Evolutionary conservation across 2,113 vertebrate genomes (phyloP).

Genomic region (Lanius ludovicianus): DNA sequence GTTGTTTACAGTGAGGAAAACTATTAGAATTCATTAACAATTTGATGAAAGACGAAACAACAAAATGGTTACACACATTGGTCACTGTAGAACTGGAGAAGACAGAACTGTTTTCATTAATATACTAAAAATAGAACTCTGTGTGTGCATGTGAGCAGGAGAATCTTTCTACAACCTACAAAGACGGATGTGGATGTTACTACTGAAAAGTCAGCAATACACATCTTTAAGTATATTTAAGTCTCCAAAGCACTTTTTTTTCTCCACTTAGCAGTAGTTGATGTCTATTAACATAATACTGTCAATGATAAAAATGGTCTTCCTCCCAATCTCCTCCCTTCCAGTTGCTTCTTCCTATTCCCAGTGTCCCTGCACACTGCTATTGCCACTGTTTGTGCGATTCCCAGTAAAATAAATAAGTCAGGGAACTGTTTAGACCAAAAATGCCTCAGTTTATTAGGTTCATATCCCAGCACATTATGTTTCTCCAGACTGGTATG

Average conservation of each 20-base stretch:
- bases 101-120: background rate
- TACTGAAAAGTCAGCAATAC: background rate
- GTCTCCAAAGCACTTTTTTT: background rate
- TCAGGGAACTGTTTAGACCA: background rate
- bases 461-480: background rate
- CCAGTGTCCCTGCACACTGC: background rate
- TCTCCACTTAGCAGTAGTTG: background rate
- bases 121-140: background rate
- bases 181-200: background rate
- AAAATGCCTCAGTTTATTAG: background rate
- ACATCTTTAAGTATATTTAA: background rate
- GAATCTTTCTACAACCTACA: background rate
- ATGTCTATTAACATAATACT: background rate
- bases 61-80: background rate
- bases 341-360: background rate
- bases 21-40: background rate
- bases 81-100: background rate
- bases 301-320: background rate
- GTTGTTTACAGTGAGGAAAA: background rate
- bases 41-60: background rate
- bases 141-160: rapidly evolving
- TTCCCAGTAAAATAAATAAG: background rate
- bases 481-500: background rate
- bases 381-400: background rate
- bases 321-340: background rate